A percentile compares a stretch with the other conserved stretches of the same genome.
These are phyloP conservation scores for Rhamnusium bicolor DNA, from an alignment of 2,888 invertebrate species.

Conservation along the genomic window DNA sequence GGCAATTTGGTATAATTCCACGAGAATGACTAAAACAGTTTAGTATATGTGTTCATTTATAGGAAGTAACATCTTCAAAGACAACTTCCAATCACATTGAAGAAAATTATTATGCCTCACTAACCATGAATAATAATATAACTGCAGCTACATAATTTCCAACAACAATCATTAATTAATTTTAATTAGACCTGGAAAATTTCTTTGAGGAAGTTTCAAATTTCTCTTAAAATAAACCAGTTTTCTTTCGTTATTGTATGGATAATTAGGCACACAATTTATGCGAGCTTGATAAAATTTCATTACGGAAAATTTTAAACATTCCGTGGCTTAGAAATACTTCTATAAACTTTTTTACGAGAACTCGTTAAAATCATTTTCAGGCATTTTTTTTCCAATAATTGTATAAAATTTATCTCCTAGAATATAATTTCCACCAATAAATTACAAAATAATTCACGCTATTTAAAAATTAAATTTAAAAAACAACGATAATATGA, in stretches of 20 bases:
- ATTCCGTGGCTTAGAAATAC: neutral
- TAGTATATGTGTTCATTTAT: neutral
- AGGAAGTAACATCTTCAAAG: neutral
- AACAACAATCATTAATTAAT: conserved; percentile 8
- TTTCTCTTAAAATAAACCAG: conserved; percentile 10
- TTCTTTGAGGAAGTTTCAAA: conserved; percentile 7
- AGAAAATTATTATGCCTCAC: neutral
- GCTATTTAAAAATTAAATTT: too few species aligned
- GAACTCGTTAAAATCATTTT: too few species aligned
- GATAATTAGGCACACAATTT: conserved; percentile 14
- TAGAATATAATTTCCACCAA: too few species aligned
- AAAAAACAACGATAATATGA: too few species aligned
- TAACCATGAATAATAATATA: conserved; percentile 11
- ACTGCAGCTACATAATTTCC: neutral
- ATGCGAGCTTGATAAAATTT: neutral
- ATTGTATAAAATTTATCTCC: too few species aligned
- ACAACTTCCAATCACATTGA: neutral
- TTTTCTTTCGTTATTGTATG: conserved; percentile 9
- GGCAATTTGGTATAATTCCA: too few species aligned
- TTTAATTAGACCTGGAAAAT: conserved; percentile 17
- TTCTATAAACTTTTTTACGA: neutral
- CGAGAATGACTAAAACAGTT: too few species aligned
- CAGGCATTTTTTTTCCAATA: too few species aligned
- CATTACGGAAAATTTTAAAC: neutral
- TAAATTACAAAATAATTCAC: too few species aligned